Evolutionary conservation across 1,140 invertebrate species (phyloP), one percentile per base, ranked within the genome.

Genomic region (Drosophila sechellia): DNA sequence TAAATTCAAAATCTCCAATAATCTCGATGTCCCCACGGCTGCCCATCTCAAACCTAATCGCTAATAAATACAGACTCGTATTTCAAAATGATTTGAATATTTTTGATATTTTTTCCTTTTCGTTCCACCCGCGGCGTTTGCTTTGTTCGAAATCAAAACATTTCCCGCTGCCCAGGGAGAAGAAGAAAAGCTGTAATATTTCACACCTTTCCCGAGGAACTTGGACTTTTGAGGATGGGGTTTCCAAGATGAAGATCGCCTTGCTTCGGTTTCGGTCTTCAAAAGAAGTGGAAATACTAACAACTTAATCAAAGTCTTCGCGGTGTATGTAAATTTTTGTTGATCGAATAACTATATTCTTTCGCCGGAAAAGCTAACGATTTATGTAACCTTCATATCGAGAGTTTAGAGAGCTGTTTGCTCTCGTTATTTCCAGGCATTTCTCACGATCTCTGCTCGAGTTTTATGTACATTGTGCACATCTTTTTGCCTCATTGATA

Each of bases 51-150:
- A 45, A 42, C 71, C 80, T 86, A 87, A 86, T 86, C 83, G 75
- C 70, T 86, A 87, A 87, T 87, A 87, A 87, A 89, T 89, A 87
- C 75, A 83, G 83, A 58, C 85, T 86, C 83, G 84, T 86, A 86
- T 86, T 87, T 87, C 84, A 83, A 83, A 85, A 85, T 66, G 64
- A 89, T 87, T 87, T 87, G 52, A 87, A 87, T 87, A 87, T 77
- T 77, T 86, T 83, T 76, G 79, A n/a, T n/a, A n/a, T 0, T 37
- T 13, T 39, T 39, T 39, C 12, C 4, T 13, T 13, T 12, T 17
- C 6, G 31, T 35, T 35, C 31, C 81, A 77, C 83, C 83, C 71
- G 83, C 57, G 79, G 83, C 75, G 79, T 77, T 89, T 87, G 61
- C 83, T 87, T 77, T 87, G 83, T 87, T 83, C 64, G 42, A 87